Evolutionary conservation across 2,888 invertebrate genomes (phyloP), one percentile per base, ranked within the genome.

Genomic region (Lysandra bellargus): DNA sequence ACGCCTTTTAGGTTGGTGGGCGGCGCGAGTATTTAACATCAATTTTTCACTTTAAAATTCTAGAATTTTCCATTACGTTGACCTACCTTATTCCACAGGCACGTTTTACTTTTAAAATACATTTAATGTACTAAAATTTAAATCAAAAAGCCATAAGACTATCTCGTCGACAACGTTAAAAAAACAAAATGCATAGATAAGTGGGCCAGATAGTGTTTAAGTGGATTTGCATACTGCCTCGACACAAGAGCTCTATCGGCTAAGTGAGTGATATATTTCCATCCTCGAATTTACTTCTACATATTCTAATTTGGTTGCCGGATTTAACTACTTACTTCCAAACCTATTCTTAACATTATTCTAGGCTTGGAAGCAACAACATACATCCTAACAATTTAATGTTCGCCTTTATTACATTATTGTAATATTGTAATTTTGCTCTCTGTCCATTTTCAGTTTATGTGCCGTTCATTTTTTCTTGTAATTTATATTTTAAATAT

Each of bases 101-200:
- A 30, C 30, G 9, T 33, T 33, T 64, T 64, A 4, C 30, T 64
- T 64, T 30, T 30, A 64, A 64, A 64, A 64, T 7, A 17, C 6
- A 33, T 33, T 69, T 14, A 14, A 69, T 57, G 14, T 69, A 14
- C 17, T 69, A 1, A 69, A 69, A 69, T 69, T 69, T 69, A 17
- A 69, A 69, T 33, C 17, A 33, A 33, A 69, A 69, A 37, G 69
- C 33, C 14, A 69, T 69, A 69, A 69, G 4, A 5, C 69, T 69
- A 69, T 37, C 74, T 40, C 1, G 74, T 44, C 40, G 44, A 40
- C 74, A 44, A 74, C 7, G 44, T 44, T 69, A 74, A 73, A 73
- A 44, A 74, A n/a, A 74, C 74, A 44, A 74, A 76, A 57, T 76
- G 76, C 76, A 76, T 76, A 76, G 57, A 76, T 57, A 76, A 76